phyloP scores from a whole-genome alignment of 2,888 invertebrate species.

The Torymus tubicola region DNA sequence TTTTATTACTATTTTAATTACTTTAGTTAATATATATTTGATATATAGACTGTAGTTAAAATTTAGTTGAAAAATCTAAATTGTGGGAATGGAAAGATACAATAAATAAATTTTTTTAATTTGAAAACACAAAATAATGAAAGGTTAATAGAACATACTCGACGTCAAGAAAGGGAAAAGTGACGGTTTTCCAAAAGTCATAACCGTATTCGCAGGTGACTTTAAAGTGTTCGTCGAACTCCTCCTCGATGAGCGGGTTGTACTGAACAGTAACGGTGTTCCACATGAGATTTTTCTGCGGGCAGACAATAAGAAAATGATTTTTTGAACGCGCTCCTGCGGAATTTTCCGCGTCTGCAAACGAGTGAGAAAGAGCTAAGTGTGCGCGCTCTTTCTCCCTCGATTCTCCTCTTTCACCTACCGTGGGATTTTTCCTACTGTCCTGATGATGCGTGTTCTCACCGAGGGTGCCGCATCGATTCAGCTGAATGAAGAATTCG shows the following conservation, averaged over 20 bases:
- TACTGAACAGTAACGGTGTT: slow-evolving; percentile 97
- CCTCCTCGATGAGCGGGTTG: slow-evolving; percentile 94
- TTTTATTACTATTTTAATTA: no score
- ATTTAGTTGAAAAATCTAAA: no score
- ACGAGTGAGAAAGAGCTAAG: neutral
- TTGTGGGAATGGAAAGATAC: no score
- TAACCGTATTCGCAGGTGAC: slow-evolving; percentile 97
- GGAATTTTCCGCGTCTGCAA: no score
- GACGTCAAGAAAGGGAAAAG: slow-evolving; percentile 95
- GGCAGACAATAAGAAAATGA: neutral
- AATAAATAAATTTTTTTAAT: no score
- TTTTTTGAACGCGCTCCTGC: neutral
- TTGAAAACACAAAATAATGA: neutral
- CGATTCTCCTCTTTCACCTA: slow-evolving; percentile 76
- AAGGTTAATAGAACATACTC: slow-evolving; percentile 86
- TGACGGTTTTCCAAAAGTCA: slow-evolving; percentile 97
- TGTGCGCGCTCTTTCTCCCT: neutral
- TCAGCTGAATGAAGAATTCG: slow-evolving; percentile 94
- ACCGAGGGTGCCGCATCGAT: slow-evolving; percentile 93
- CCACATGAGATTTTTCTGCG: slow-evolving; percentile 96
- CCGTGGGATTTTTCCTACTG: slow-evolving; percentile 90
- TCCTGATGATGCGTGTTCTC: slow-evolving; percentile 92
- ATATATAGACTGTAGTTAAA: no score
- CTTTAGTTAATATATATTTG: no score
- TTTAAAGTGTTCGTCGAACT: slow-evolving; percentile 96